These are phyloP conservation scores for Catocala sponsa DNA, from an alignment of 2,888 invertebrate species.

Conservation along the genomic window DNA sequence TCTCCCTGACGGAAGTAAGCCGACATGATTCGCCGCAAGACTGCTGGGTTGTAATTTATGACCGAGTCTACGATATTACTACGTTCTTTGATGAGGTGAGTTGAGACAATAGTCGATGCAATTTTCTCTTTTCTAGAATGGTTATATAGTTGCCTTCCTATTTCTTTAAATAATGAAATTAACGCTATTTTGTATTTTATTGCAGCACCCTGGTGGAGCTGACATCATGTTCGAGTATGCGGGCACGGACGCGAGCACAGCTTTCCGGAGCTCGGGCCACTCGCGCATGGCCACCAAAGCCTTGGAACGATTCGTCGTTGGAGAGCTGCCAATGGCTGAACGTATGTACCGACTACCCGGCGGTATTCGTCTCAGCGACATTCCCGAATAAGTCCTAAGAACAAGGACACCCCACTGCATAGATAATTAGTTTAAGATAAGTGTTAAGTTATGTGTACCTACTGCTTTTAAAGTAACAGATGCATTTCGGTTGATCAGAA, in stretches of 20 bases:
- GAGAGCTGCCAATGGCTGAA: slow-evolving; percentile 92
- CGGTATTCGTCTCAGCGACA: slow-evolving; percentile 88
- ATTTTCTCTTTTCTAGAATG: no score
- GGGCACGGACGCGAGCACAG: slow-evolving; percentile 94
- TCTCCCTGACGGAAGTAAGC: slow-evolving; percentile 92
- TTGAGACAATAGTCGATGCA: slow-evolving; percentile 23
- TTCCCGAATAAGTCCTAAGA: slow-evolving; percentile 79
- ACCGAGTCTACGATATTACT: slow-evolving; percentile 95
- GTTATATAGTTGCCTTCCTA: neutral
- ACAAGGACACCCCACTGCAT: slow-evolving; percentile 10
- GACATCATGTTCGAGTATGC: slow-evolving; percentile 95
- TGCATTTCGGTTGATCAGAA: neutral
- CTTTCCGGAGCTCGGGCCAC: slow-evolving; percentile 94
- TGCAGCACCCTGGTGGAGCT: slow-evolving; percentile 94
- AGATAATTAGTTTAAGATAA: slow-evolving; percentile 15
- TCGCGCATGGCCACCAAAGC: slow-evolving; percentile 89
- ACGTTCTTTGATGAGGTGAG: slow-evolving; percentile 91
- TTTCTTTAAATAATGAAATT: neutral
- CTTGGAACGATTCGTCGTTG: slow-evolving; percentile 92
- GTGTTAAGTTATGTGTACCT: neutral
- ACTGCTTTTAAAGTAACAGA: neutral
- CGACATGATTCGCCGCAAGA: slow-evolving; percentile 91
- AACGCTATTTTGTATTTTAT: slow-evolving; percentile 52
- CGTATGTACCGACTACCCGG: slow-evolving; percentile 91
- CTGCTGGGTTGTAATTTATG: slow-evolving; percentile 96